Evolutionary conservation across 2,888 invertebrate species (phyloP).

Genomic region (Oscheius myriophilus): DNA sequence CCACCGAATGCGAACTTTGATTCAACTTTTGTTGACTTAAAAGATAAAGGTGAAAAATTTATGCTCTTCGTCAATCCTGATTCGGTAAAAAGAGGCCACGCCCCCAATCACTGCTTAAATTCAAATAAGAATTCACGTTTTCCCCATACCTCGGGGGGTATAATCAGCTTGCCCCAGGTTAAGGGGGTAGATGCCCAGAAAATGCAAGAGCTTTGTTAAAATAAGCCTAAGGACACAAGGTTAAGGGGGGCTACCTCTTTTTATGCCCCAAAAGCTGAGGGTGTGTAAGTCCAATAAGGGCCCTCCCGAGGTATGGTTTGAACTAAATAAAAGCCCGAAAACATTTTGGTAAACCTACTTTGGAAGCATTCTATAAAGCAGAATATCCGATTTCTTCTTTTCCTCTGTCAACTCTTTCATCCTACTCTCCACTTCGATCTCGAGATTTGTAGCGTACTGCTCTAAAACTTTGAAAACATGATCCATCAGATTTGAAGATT

Average conservation of each 20-base stretch:
- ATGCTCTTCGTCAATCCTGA: too few species aligned
- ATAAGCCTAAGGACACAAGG: background rate
- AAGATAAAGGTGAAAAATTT: too few species aligned
- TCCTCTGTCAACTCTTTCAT: conserved; percentile 64
- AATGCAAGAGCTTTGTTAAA: too few species aligned
- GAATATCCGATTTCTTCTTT: conserved; percentile 62
- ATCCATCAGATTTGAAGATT: conserved; percentile 60
- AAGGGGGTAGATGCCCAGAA: too few species aligned
- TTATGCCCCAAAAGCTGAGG: background rate
- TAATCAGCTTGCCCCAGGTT: too few species aligned
- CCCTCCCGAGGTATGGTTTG: background rate
- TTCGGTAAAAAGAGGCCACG: too few species aligned
- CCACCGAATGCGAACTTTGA: too few species aligned
- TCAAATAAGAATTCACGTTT: too few species aligned
- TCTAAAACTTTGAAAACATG: conserved; percentile 62
- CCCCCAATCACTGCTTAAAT: too few species aligned
- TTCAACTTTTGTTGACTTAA: too few species aligned
- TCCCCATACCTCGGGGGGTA: too few species aligned
- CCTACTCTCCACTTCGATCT: conserved; percentile 50
- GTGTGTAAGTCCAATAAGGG: background rate
- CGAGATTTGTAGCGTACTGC: conserved; percentile 54
- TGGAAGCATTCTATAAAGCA: conserved; percentile 62
- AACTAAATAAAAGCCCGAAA: background rate
- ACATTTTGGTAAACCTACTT: conserved; percentile 33
- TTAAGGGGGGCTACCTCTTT: too few species aligned